Conservation (phyloP, 2,888 invertebrate genomes). For the Chorisops tibialis region DNA sequence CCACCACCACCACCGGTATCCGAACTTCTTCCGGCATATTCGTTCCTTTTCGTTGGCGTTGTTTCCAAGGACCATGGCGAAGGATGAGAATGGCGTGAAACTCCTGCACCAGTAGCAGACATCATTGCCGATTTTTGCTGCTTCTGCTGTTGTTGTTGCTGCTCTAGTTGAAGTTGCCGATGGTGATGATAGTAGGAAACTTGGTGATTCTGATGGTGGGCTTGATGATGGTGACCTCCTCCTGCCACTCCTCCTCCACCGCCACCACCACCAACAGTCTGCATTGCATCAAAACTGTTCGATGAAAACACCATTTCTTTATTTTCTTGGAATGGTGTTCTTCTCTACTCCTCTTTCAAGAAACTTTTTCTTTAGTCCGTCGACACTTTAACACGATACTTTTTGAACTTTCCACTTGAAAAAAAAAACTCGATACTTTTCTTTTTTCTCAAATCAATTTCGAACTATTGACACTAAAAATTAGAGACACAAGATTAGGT, state of each 20-base stretch:
- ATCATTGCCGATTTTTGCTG: not conserved
- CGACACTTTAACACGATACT: no score
- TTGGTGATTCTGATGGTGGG: not conserved
- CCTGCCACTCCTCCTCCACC: not conserved
- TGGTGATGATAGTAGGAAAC: conserved; percentile 14
- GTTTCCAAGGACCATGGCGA: conserved; percentile 18
- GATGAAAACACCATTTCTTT: conserved; percentile 33
- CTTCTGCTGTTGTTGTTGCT: conserved; percentile 11
- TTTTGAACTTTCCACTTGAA: no score
- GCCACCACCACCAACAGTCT: conserved; percentile 15
- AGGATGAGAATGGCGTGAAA: conserved; percentile 7
- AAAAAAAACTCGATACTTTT: no score
- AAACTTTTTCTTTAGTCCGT: no score
- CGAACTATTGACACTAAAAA: no score
- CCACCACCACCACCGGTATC: no score
- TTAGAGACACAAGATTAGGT: no score
- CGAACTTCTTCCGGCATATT: not conserved
- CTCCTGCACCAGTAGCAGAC: not conserved
- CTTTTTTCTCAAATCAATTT: no score
- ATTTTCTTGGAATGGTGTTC: no score
- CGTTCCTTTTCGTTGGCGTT: not conserved
- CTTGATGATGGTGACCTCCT: not conserved
- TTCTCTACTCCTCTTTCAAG: no score
- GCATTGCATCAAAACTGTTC: conserved; percentile 31
- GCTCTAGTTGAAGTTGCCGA: conserved; percentile 14